Evolutionary conservation across 2,113 vertebrate species (phyloP), one percentile per base, ranked within the genome.

Genomic region (Taurulus bubalis): DNA sequence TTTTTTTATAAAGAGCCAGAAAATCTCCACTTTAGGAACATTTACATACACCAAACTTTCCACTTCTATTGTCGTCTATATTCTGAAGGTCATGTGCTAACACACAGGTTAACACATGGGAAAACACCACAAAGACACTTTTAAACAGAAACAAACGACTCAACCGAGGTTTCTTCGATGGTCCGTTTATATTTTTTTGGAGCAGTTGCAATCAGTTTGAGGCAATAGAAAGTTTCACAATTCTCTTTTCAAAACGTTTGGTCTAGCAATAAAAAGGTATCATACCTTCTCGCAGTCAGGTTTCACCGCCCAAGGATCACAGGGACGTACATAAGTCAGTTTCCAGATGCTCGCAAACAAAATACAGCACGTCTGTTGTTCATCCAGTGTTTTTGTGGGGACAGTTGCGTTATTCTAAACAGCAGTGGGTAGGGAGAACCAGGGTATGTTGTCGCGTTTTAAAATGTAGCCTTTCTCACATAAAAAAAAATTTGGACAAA

Each of bases 181-280:
- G 91, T 93, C 90, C 71, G 71, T 95, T 95, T 95, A 94, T 95
- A 93, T 91, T 93, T 90, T 58, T 91, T 95, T 93, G 91, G 93
- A 95, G 93, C 93, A 93, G 92, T 95, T 94, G 94, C 93, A 95
- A 92, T 94, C 91, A 91, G 91, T 93, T 94, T 92, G 93, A 94
- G 93, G 93, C 94, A 93, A 94, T 95, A 93, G 92, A 95, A 95
- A 95, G 94, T 88, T 92, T 94, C 93, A 95, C 94, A 95, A 92
- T 90, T 94, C 77, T 90, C 88, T 92, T 91, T 92, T 92, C 86
- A 91, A 95, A 95, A 95, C 93, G 64, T 90, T 94, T 94, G 91
- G 90, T 94, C 93, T 95, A 94, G 92, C 93, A 94, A 95, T 88
- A 93, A 92, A 93, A 92, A 89, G 77, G 85, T 89, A 42, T 94